Base-by-base conservation (phyloP, 2,888 invertebrate genomes). In the Drosophila lacicola region DNA sequence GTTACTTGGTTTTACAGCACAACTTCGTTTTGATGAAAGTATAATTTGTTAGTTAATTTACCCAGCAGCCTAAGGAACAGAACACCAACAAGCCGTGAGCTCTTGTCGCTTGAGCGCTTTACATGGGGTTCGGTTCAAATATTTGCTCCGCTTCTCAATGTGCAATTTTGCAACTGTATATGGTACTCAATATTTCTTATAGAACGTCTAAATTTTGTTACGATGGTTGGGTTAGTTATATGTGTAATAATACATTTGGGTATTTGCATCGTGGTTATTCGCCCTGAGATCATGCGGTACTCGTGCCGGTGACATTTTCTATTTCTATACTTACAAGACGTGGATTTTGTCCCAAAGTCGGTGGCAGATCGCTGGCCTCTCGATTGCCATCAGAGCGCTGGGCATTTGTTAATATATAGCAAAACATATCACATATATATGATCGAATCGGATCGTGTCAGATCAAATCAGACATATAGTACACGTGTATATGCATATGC, bases 381-480 rank as follows among this genome's bases (percentile, higher is more conserved):
- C 88, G 86, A 88, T 82, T 86, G 82, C 85, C 90, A 82, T 90
- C 90, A 75, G 82, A 80, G 76, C 91, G 90, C 90, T 91, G 78
- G 61, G 68, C 76, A 56, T 60, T 45, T 56, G 25, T 41, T 29
- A 17, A 53, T 53, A 74, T 54, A 74, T 41, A 5, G 29, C 41
- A 61, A 60, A 54, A 51, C 39, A 74, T 58, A 78, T 45, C 63
- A 58, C 64, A 78, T 44, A 78, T 25, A 65, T 34, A 60, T 36
- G 55, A 42, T 45, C 39, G n/a, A 53, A 39, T 55, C 19, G 41
- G 10, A 54, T 44, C 53, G 36, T 13, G 46, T 63, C 46, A 19
- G 37, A 44, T 45, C 44, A 50, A 36, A 51, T 70, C 60, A 37
- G 45, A 41, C 44, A 63, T 47, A 46, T 39, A 19, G 17, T 34